Evolutionary conservation across 2,113 vertebrate species (phyloP), one percentile per base, ranked within the genome.

Genomic region (Zapornia atra): DNA sequence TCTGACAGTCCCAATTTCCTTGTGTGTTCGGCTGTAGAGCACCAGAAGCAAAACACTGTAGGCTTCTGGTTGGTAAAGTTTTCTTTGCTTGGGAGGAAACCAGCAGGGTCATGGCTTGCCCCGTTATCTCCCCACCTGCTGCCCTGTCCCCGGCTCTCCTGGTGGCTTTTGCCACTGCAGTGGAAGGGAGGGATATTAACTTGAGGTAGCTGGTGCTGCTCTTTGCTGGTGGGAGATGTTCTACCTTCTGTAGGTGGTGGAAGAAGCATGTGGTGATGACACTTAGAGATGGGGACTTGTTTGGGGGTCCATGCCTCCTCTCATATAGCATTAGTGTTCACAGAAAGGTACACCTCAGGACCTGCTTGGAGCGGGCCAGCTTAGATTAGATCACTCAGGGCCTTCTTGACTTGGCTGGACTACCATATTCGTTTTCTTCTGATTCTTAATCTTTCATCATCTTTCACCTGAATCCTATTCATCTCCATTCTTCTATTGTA

Each of bases 1-100:
- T 81, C 56, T 86, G 92, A 90, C 78, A 94, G 82, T 82, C 64
- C 77, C 64, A 86, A 86, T 97, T 93, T 93, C n/a, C 76, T 88
- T 91, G 42, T 78, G 65, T 91, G 63, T 75, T 96, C 11, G 15
- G 25, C 64, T 75, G 63, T 64, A 83, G 86, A 91, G 36, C 34
- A 68, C 48, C 60, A 82, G 48, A 79, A 95, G n/a, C 48, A 92
- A 82, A 88, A 66, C 5, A 31, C 33, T 72, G 21, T 21, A 57
- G 59, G 42, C 15, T 92, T 86, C 50, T 79, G 51, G 28, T 56
- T 38, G 73, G 56, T 34, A 25, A 36, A 57, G 16, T 59, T 88
- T 78, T 46, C 33, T 80, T 76, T 4, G 3, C 19, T 21, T 1
- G 9, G 25, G 26, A 79, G 51, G 40, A 84, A 82, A 75, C 7